Evolutionary conservation across 2,797 vertebrate species (phyloP), one percentile per base, ranked within the genome.

Genomic region (Xenopus petersii): DNA sequence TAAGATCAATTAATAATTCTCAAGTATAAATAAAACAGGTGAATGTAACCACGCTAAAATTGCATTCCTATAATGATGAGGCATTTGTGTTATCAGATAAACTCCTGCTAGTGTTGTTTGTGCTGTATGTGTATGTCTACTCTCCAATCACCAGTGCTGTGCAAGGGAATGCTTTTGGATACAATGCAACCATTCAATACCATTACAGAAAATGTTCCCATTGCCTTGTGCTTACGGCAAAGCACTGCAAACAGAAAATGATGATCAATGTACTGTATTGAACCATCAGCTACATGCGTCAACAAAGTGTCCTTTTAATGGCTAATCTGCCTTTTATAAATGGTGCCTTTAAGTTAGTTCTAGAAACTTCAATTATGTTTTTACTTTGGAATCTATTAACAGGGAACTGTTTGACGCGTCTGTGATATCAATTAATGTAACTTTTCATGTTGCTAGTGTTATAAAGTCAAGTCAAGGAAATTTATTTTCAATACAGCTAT

Each of bases 181-280:
- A 70, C 30, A 70, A 47, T 12, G 26, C 24, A 59, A 73, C 36
- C 61, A 74, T 67, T 48, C 61, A 75, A 64, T 64, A 75, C 26
- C 63, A 21, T 70, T 66, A 61, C 47, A 70, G 71, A 74, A 71
- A 33, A 70, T 74, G 68, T 54, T 70, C 16, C 47, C 51, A 65
- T 65, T 67, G 56, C 5, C 47, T 71, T 66, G 26, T 51, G 77
- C 71, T 79, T 74, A 12, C 47, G 77, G 77, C 77, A 74, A 74
- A 65, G 48, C 74, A 49, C 61, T 65, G 61, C 77, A 61, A 66
- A 70, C 71, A 74, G 67, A 54, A 74, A 74, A 74, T 70, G 33
- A 62, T 74, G 67, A 79, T 79, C 77, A 70, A 79, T 79, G 77
- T 55, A 70, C 54, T 70, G 54, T 79, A 79, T 74, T 79, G 77